Percentiles rank a stretch among this genome's conserved stretches.
Conservation (phyloP, 1,140 invertebrate species). For the Lepidurus arcticus region DNA sequence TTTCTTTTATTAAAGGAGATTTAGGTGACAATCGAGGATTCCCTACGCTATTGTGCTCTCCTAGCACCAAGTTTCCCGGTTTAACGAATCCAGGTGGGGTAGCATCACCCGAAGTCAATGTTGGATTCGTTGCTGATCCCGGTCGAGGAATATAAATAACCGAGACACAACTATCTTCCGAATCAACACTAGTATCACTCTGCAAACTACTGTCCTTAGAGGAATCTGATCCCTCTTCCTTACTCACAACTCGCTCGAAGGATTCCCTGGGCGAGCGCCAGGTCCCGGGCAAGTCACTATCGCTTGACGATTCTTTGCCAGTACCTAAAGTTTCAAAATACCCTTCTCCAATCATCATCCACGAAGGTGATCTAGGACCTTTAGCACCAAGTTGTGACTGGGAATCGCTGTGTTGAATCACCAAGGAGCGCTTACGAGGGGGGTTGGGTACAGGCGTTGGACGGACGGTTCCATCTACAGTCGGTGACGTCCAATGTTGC, state of each 20-base stretch:
- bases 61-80: constrained; percentile 36
- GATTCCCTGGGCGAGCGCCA: constrained; percentile 30
- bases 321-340: constrained; percentile 2
- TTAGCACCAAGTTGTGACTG: constrained; percentile 3
- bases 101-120: constrained; percentile 19
- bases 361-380: neutral
- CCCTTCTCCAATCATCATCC: neutral
- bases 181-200: constrained; percentile 86
- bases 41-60: constrained; percentile 26
- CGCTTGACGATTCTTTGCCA: constrained; percentile 17
- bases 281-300: constrained; percentile 25
- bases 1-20: constrained; percentile 24
- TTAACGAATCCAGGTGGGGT: constrained; percentile 27
- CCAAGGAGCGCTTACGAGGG: neutral
- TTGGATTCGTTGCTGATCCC: constrained; percentile 40
- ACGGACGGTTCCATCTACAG: neutral
- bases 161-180: constrained; percentile 84
- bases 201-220: constrained; percentile 86
- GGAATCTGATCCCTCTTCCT: constrained; percentile 78
- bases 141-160: constrained; percentile 79
- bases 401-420: neutral
- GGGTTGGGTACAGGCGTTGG: neutral
- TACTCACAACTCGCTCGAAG: constrained; percentile 57
- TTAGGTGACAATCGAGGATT: constrained; percentile 21
- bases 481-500: neutral